Evolutionary conservation across 2,888 invertebrate genomes (phyloP).

Genomic region (Caenorhabditis parvicauda): DNA sequence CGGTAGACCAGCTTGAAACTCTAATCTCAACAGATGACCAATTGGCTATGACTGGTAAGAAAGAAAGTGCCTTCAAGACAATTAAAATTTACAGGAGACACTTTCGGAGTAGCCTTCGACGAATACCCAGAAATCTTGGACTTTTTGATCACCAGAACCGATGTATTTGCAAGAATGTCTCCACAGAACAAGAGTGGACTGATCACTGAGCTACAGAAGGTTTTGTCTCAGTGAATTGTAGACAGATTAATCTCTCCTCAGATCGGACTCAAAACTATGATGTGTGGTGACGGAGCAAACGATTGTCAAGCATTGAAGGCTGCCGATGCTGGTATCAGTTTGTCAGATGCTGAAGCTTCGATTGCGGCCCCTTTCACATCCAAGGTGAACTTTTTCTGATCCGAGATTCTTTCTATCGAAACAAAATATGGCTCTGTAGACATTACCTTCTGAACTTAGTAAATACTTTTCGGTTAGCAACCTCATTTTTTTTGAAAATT

Average conservation of each 20-base stretch:
- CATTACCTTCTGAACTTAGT: too few relatives aligned
- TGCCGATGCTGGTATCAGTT: conserved; percentile 65
- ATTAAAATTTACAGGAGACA: too few relatives aligned
- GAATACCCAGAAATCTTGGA: conserved; percentile 60
- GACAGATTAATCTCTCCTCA: conserved; percentile 1
- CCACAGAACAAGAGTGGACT: conserved; percentile 75
- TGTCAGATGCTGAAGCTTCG: conserved; percentile 69
- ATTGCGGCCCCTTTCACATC: conserved; percentile 73
- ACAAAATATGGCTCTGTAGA: too few relatives aligned
- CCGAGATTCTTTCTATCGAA: too few relatives aligned
- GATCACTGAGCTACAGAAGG: conserved; percentile 72
- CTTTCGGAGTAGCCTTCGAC: conserved; percentile 44
- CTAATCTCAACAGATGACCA: conserved; percentile 17
- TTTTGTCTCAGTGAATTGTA: conserved; percentile 2
- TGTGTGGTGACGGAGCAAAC: conserved; percentile 67
- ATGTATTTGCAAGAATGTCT: conserved; percentile 65
- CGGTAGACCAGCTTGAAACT: conserved; percentile 11
- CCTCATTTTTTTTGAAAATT: too few relatives aligned
- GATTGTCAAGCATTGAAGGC: conserved; percentile 66
- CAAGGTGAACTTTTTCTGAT: conserved; percentile 62
- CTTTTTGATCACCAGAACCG: conserved; percentile 53
- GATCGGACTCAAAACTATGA: conserved; percentile 64
- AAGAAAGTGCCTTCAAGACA: too few relatives aligned
- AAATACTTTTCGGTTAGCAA: too few relatives aligned
- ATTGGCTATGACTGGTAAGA: conserved; percentile 27